phyloP scores from a whole-genome alignment of 1,140 invertebrate species.

The Schlechtendalia chinensis region DNA sequence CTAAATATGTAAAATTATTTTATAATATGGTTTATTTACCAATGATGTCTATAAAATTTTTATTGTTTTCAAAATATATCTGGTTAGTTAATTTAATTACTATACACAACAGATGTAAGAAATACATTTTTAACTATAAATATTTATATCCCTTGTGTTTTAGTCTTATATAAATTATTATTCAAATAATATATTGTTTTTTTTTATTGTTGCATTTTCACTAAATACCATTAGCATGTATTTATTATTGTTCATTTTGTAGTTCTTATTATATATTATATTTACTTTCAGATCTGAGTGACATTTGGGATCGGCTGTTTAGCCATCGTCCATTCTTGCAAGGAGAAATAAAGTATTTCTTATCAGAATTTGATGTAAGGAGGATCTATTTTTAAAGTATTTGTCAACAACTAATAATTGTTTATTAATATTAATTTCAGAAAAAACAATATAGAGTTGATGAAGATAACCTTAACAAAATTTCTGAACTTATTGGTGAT shows the following conservation, averaged over 20 bases:
- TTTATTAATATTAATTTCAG: constrained; percentile 1
- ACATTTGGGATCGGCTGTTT: constrained; percentile 79
- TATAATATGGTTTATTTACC: too few relatives aligned
- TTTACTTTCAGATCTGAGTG: constrained; percentile 67
- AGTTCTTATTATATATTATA: not conserved
- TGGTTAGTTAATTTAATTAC: too few relatives aligned
- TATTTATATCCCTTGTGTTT: too few relatives aligned
- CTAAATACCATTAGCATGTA: too few relatives aligned
- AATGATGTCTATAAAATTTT: too few relatives aligned
- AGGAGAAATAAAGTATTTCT: constrained; percentile 78
- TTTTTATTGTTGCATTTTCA: too few relatives aligned
- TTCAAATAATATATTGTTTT: too few relatives aligned
- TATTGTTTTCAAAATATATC: too few relatives aligned
- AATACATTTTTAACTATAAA: too few relatives aligned
- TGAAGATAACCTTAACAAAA: constrained; percentile 31
- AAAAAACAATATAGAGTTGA: constrained; percentile 41
- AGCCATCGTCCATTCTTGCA: constrained; percentile 79
- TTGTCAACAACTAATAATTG: not conserved
- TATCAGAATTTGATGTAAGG: constrained; percentile 79
- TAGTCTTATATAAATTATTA: too few relatives aligned
- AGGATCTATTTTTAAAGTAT: not conserved
- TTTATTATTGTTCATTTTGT: not conserved
- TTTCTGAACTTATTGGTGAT: not conserved
- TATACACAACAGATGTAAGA: too few relatives aligned
- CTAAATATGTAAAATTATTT: too few relatives aligned